Conservation (phyloP, 2,888 invertebrate genomes). For the Phortica magna region DNA sequence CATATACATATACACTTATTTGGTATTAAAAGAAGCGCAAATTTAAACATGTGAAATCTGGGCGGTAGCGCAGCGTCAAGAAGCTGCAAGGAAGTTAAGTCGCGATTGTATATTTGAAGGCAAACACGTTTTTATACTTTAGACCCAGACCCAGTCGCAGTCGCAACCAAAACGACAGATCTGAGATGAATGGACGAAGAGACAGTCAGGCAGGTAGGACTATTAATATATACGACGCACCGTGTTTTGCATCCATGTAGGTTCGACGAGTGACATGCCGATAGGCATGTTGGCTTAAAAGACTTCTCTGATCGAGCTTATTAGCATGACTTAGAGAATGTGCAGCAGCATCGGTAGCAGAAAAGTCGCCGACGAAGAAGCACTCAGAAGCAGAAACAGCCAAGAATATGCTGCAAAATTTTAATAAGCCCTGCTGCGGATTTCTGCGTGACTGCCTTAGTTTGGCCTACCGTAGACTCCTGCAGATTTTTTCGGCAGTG, state of each 20-base stretch:
- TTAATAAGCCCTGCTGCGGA: slow-evolving; percentile 51
- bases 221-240: slow-evolving; percentile 29
- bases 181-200: slow-evolving; percentile 25
- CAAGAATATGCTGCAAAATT: slow-evolving; percentile 42
- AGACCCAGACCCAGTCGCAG: slow-evolving; percentile 50
- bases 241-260: slow-evolving; percentile 32
- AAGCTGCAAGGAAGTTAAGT: slow-evolving; percentile 58
- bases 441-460: slow-evolving; percentile 8
- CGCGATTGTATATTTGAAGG: slow-evolving; percentile 76
- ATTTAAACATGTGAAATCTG: slow-evolving; percentile 63
- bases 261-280: slow-evolving; percentile 69
- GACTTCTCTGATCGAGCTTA: slow-evolving; percentile 77
- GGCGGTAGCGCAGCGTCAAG: slow-evolving; percentile 65
- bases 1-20: slow-evolving; percentile 41
- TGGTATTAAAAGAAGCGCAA: slow-evolving; percentile 36
- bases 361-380: not conserved
- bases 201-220: slow-evolving; percentile 24
- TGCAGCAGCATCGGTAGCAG: slow-evolving; percentile 30
- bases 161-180: not conserved
- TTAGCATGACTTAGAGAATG: slow-evolving; percentile 55
- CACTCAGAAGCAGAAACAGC: not conserved
- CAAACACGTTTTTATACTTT: slow-evolving; percentile 79
- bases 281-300: slow-evolving; percentile 75
- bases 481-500: slow-evolving; percentile 25
- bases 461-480: not conserved